phyloP scores from a whole-genome alignment of 2,113 vertebrate species.

The Heloderma charlesbogerti region DNA sequence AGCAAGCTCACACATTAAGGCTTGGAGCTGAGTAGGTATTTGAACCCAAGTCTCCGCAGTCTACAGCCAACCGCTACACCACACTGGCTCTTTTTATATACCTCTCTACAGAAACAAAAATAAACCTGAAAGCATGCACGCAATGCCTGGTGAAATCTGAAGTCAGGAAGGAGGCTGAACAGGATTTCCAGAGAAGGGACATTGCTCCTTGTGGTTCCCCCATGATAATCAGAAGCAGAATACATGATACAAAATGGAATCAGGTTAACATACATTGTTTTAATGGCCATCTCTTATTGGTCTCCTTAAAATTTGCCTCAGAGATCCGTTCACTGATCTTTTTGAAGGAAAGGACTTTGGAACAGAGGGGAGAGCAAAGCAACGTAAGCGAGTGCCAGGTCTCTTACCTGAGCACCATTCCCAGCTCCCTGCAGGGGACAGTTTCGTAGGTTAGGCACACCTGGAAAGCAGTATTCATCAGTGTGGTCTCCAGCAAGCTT shows the following conservation, averaged over 20 bases:
- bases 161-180: neutral
- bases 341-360: neutral
- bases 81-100: neutral
- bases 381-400: neutral
- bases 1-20: neutral
- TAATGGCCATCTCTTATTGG: neutral
- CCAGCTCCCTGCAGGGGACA: conserved; percentile 79
- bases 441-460: conserved; percentile 80
- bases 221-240: neutral
- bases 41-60: neutral
- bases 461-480: conserved; percentile 69
- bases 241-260: neutral
- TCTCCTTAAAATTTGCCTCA: neutral
- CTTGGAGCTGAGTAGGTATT: neutral
- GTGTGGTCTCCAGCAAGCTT: neutral
- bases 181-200: neutral
- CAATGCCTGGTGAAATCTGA: neutral
- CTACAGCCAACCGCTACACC: neutral
- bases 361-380: neutral
- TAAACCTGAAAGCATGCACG: neutral
- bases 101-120: neutral
- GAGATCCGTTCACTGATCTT: neutral
- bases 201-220: neutral
- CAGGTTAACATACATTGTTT: neutral
- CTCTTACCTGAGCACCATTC: conserved; percentile 81